Evolutionary conservation across 2,797 vertebrate species (phyloP), one percentile per base, ranked within the genome.

Genomic region (Mormyrops boulengeri): DNA sequence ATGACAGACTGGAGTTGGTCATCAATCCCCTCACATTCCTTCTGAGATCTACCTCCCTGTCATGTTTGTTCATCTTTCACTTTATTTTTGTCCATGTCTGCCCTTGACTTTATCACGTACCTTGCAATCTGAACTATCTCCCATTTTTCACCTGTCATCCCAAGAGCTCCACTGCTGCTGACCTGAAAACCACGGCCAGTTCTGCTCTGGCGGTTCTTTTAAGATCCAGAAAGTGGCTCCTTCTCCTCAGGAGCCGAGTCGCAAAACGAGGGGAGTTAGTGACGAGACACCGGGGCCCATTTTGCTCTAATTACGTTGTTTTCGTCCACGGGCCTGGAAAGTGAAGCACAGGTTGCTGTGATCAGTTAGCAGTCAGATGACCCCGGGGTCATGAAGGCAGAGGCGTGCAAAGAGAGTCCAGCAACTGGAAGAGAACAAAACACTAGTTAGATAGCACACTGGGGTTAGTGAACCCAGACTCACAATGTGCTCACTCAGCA

Each of bases 311-410:
- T 90, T 62, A 12, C 66, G 55, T 89, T 91, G 89, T 89, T 91
- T 90, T 90, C 52, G 26, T 26, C 73, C 57, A 57, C 44, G 50
- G 87, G 88, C 82, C 11, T 14, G 4, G n/a, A 2, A 50, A 14
- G 90, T 93, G 94, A 91, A 94, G 94, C 93, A 88, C 93, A 92
- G 90, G 69, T 93, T 92, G 89, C 2, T 5, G 85, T 89, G 90
- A 84, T 0, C 0, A 87, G 62, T 44, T 8, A 82, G 44, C 38
- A 82, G 19, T 44, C 85, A 86, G 85, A 34, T 1, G 47, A 30
- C 41, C 14, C 12, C 44, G 7, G 26, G 66, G 85, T 26, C 38
- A 82, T 47, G 12, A 80, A 80, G 85, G 17, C 77, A n/a, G 38
- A 4, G 8, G n/a, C 22, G 30, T 49, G 22, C 4, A n/a, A 30